Base-by-base conservation (phyloP, 2,113 vertebrate species). In the Pteruthius melanotis region DNA sequence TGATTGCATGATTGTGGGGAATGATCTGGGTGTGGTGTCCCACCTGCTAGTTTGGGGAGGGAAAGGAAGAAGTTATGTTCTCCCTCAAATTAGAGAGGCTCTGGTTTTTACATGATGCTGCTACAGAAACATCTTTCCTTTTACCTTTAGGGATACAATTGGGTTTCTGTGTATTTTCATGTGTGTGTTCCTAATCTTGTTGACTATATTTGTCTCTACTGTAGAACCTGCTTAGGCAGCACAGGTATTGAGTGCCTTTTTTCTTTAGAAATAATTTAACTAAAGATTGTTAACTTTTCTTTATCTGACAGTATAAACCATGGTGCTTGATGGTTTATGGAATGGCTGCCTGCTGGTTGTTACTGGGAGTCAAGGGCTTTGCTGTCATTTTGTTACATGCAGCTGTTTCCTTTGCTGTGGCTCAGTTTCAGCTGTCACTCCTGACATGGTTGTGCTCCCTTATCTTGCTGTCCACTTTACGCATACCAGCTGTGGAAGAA, bases 371-470 rank as follows among this genome's bases (percentile, higher is more conserved):
- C 47, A 98, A 97, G n/a, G 99, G 99, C 7, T 93, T 99, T 71
- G 93, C 95, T 60, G 76, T 98, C 81, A 96, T 99, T 92, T 95
- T 99, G 65, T 72, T 99, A 28, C 98, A 99, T 76, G 95, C 98
- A 61, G 39, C 82, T n/a, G 60, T 99, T 85, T 98, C 98, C 6
- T 99, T 99, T 93, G 95, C 95, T 18, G 98, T 99, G 89, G 99
- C 99, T 79, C 99, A 98, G 86, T 97, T 99, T 85, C 98, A 95
- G 90, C 98, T 97, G 22, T 96, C 98, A 0, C 16, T 96, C 66
- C 87, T 99, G 56, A 98, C 98, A 0, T 99, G 99, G 99, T 56
- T 98, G 53, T 98, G 98, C 65, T 98, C 98, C 53, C 97, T 99
- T 68, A 63, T 99, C 66, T 97, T 99, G 78, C 98, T 99, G 9